Percentiles rank a stretch among this genome's conserved stretches.
These are phyloP conservation scores for Myiopsitta monachus DNA, from an alignment of 2,113 vertebrate species.

Conservation along the genomic window DNA sequence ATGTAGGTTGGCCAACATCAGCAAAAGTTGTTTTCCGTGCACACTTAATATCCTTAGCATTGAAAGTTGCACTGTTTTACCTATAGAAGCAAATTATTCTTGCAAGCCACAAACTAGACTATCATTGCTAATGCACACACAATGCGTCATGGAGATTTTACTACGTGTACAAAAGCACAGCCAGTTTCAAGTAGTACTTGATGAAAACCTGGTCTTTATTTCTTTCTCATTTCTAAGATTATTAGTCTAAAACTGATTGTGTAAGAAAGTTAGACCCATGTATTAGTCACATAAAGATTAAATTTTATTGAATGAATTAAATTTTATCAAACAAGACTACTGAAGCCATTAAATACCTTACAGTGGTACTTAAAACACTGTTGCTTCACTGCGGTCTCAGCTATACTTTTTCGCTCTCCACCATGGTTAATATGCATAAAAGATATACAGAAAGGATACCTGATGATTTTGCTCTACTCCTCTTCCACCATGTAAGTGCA, in stretches of 20 bases:
- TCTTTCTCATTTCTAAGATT: background rate
- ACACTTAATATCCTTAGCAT: background rate
- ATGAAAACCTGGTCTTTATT: background rate
- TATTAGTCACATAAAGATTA: background rate
- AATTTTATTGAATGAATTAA: background rate
- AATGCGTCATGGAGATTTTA: background rate
- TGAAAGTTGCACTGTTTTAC: background rate
- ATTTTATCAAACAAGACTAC: background rate
- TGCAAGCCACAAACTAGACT: background rate
- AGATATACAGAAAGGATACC: slow-evolving; percentile 70
- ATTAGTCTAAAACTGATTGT: background rate
- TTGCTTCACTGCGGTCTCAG: background rate
- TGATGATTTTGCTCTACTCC: slow-evolving; percentile 98
- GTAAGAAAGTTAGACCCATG: background rate
- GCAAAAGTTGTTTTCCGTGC: background rate
- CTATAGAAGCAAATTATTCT: background rate
- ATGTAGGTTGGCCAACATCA: background rate
- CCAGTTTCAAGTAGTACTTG: background rate
- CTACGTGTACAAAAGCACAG: background rate
- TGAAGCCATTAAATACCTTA: background rate
- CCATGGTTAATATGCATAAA: background rate
- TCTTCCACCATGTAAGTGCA: slow-evolving; percentile 95
- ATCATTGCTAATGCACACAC: background rate
- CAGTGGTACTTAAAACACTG: background rate
- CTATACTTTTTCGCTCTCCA: background rate